Percentiles rank a stretch among this genome's conserved stretches.
These are phyloP conservation scores for Pandemis cinnamomeana DNA, from an alignment of 2,888 invertebrate species.

Conservation along the genomic window DNA sequence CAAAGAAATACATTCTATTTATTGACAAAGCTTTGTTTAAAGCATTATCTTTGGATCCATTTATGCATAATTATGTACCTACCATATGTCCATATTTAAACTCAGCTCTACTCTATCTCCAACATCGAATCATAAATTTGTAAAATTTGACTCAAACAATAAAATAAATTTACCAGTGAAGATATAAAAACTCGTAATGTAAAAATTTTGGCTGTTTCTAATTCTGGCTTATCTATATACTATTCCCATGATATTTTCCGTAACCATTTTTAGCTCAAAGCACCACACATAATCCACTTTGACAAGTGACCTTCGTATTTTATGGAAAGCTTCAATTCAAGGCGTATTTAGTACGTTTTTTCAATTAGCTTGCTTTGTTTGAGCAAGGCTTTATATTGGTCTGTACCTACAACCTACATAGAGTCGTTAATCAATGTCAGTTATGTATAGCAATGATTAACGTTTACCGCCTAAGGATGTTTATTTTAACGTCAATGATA, in stretches of 20 bases:
- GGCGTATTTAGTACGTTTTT: conserved; percentile 3
- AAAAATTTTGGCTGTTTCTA: too few relatives aligned
- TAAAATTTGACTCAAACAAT: too few relatives aligned
- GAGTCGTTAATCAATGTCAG: conserved; percentile 33
- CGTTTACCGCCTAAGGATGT: background rate
- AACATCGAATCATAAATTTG: too few relatives aligned
- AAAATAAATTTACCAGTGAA: too few relatives aligned
- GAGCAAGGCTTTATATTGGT: conserved; percentile 26
- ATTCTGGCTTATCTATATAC: background rate
- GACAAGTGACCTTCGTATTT: background rate
- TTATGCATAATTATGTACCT: too few relatives aligned
- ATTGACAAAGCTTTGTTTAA: too few relatives aligned
- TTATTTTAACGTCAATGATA: conserved; percentile 13
- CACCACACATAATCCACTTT: background rate
- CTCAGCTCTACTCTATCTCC: too few relatives aligned
- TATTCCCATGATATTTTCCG: background rate
- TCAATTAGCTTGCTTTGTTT: conserved; percentile 34
- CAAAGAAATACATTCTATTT: too few relatives aligned
- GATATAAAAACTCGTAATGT: too few relatives aligned
- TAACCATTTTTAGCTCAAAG: background rate
- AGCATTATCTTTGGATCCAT: too few relatives aligned
- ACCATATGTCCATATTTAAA: too few relatives aligned
- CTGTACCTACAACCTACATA: background rate
- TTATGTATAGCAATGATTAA: conserved; percentile 16
- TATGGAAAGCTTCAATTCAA: background rate